These are phyloP conservation scores for Labrus mixtus DNA, from an alignment of 2,113 vertebrate genomes.

Conservation along the genomic window DNA sequence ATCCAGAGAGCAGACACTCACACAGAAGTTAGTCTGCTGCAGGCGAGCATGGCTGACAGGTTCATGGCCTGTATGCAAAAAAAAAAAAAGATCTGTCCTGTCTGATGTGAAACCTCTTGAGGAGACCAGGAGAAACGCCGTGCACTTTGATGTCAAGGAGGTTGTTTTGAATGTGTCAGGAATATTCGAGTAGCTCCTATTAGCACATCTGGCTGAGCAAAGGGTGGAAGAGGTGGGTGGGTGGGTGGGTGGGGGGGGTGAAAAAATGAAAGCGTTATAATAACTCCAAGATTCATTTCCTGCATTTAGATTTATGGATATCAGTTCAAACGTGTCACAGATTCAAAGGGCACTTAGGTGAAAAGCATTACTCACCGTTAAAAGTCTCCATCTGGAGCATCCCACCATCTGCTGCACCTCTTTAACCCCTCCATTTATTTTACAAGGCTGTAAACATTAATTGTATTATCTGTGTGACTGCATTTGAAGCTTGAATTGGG, in stretches of 20 bases:
- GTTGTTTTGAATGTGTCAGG: constrained; percentile 70
- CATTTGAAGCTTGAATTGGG: constrained; percentile 52
- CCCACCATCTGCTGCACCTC: constrained; percentile 36
- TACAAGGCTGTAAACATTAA: constrained; percentile 58
- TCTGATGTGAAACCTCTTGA: constrained; percentile 68
- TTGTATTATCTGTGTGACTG: constrained; percentile 40
- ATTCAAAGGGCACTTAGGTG: constrained; percentile 46
- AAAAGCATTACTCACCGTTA: constrained; percentile 19
- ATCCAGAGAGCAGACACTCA: constrained; percentile 45
- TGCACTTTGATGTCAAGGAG: constrained; percentile 73
- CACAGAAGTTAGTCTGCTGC: constrained; percentile 40
- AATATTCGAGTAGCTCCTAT: constrained; percentile 67
- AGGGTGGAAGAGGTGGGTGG: neutral
- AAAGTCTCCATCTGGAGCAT: constrained; percentile 39
- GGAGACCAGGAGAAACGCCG: constrained; percentile 55
- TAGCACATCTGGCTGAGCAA: constrained; percentile 32
- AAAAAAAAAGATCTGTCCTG: constrained; percentile 35
- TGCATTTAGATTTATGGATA: constrained; percentile 40
- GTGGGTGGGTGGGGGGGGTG: no score
- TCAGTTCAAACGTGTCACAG: constrained; percentile 38
- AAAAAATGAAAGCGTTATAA: constrained; percentile 17
- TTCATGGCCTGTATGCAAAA: constrained; percentile 60
- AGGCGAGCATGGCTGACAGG: constrained; percentile 40
- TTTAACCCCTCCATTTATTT: constrained; percentile 46
- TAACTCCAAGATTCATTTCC: constrained; percentile 33